phyloP scores from a whole-genome alignment of 2,888 invertebrate genomes.

The Cryptophagus acutangulus region DNA sequence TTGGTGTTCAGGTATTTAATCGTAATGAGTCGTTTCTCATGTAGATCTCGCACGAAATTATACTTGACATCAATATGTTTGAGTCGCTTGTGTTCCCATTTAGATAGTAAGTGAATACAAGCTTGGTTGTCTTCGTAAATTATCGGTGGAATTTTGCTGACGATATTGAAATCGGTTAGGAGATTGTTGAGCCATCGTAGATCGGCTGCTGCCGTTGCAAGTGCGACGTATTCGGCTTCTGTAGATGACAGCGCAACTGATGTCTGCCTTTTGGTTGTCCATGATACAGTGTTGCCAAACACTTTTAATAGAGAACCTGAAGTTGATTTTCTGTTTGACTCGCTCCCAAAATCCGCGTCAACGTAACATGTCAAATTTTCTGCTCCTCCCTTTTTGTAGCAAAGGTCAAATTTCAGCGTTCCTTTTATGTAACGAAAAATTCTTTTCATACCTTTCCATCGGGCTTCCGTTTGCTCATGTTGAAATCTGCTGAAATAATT shows the following conservation, averaged over 20 bases:
- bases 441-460: constrained; percentile 13
- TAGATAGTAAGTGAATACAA: constrained; percentile 11
- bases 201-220: too few relatives aligned
- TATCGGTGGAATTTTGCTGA: constrained; percentile 1
- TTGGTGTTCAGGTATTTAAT: background rate
- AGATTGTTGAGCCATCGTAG: background rate
- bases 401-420: constrained; percentile 1
- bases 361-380: constrained; percentile 8
- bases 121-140: constrained; percentile 13
- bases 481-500: constrained; percentile 16
- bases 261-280: constrained; percentile 33
- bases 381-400: background rate
- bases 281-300: constrained; percentile 28
- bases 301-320: constrained; percentile 31
- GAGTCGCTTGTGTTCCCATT: constrained; percentile 11
- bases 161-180: constrained; percentile 1
- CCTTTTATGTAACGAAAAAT: constrained; percentile 15
- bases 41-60: constrained; percentile 7
- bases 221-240: too few relatives aligned
- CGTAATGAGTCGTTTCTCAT: constrained; percentile 3
- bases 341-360: constrained; percentile 31
- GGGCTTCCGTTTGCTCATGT: constrained; percentile 11
- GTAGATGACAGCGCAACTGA: constrained; percentile 31
- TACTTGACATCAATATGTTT: constrained; percentile 14
- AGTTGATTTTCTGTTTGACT: constrained; percentile 30